Conservation (phyloP, 2,888 invertebrate species). For the Luperina nickerlii region DNA sequence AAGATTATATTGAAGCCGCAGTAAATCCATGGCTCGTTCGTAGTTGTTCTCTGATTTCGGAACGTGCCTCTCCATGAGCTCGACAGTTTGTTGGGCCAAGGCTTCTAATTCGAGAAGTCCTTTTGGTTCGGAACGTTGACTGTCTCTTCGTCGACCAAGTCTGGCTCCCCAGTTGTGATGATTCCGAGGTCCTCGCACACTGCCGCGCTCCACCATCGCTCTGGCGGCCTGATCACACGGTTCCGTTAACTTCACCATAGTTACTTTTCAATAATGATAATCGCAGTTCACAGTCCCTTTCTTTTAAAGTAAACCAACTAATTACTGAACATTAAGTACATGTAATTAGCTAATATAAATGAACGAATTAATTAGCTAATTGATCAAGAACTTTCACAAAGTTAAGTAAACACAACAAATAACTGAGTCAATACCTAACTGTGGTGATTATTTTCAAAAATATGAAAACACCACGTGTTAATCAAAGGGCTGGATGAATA, state of each 20-base stretch:
- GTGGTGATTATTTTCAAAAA: conserved; percentile 49
- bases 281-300: conserved; percentile 3
- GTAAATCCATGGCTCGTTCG: conserved; percentile 73
- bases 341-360: conserved; percentile 45
- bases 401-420: conserved; percentile 29
- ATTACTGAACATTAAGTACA: conserved; percentile 30
- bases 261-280: conserved; percentile 27
- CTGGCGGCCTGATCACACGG: conserved; percentile 63
- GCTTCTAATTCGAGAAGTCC: conserved; percentile 73
- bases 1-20: conserved; percentile 77
- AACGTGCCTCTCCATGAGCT: conserved; percentile 73
- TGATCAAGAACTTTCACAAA: conserved; percentile 2
- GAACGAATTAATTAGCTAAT: conserved; percentile 38
- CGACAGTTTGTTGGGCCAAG: conserved; percentile 68
- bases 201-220: conserved; percentile 51
- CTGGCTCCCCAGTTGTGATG: conserved; percentile 73
- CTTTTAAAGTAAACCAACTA: conserved; percentile 32
- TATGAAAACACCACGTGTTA: conserved; percentile 53
- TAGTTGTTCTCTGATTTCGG: conserved; percentile 67
- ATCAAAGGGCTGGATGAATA: conserved; percentile 29
- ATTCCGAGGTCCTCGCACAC: conserved; percentile 58
- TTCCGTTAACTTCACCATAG: conserved; percentile 75
- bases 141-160: conserved; percentile 63
- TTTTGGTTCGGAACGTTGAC: conserved; percentile 65
- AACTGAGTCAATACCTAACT: conserved; percentile 20